phyloP scores from a whole-genome alignment of 2,888 invertebrate genomes.

The Salticus scenicus region DNA sequence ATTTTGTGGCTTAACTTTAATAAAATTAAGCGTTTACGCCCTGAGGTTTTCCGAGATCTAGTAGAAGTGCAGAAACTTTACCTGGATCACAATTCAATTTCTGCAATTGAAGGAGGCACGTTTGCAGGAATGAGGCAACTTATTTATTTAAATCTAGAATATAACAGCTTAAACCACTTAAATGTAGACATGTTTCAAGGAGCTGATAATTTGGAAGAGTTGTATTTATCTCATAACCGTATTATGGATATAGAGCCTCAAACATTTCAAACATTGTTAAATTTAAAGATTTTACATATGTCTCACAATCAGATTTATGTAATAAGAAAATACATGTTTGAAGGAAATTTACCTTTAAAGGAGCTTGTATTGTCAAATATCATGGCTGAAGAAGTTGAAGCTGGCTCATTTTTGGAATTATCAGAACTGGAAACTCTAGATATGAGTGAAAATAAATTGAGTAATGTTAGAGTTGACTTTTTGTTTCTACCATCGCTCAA shows the following conservation, averaged over 20 bases:
- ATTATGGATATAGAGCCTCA: conserved; percentile 70
- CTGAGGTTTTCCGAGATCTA: conserved; percentile 86
- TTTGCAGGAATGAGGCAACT: conserved; percentile 83
- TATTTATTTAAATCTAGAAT: conserved; percentile 75
- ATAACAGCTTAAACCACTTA: conserved; percentile 73
- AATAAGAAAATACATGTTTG: conserved; percentile 73
- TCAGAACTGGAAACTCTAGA: conserved; percentile 87
- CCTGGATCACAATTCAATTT: conserved; percentile 86
- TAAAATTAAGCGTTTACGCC: conserved; percentile 83
- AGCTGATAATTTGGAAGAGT: conserved; percentile 69
- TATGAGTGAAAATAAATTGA: conserved; percentile 81
- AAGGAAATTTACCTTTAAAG: conserved; percentile 84
- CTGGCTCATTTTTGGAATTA: conserved; percentile 83
- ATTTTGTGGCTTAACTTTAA: conserved; percentile 93
- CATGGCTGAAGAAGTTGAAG: conserved; percentile 84
- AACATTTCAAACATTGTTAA: conserved; percentile 69
- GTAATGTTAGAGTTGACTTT: conserved; percentile 72
- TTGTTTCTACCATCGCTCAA: conserved; percentile 72
- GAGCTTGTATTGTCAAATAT: conserved; percentile 85
- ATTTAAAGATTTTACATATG: conserved; percentile 72
- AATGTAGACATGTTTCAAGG: conserved; percentile 72
- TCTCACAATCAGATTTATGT: conserved; percentile 73
- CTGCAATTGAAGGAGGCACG: conserved; percentile 86
- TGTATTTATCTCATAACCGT: conserved; percentile 65
- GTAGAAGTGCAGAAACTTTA: conserved; percentile 86